Base-by-base conservation (phyloP, 1,140 invertebrate genomes). In the Drosophila orena region DNA sequence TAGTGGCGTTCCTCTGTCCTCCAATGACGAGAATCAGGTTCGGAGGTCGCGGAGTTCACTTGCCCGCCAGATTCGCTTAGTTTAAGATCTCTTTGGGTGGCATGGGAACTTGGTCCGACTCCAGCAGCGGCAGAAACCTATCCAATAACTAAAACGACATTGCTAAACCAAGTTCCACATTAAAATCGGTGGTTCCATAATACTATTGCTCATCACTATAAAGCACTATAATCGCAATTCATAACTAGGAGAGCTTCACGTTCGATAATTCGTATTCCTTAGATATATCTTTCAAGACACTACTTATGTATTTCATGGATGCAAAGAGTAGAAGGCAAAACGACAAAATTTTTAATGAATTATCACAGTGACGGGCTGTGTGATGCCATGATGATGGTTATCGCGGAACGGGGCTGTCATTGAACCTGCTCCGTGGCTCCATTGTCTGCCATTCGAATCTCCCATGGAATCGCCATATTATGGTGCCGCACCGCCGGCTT, bases 331-430 rank as follows among this genome's bases (percentile, higher is more conserved):
- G 46, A 42, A 15, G 27, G 37, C 44, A 57, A 61, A 66, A 66
- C 43, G 62, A 56, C 42, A 55, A 70, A 70, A 37, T 70, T 70
- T 70, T 71, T 71, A 71, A 71, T 71, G 68, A 70, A 70, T 70
- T 71, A 71, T 70, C 64, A 70, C 44, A 70, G 68, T 70, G 43
- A 22, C 43, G 52, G 20, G 37, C 37, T 38, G 14, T 38, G 37
- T 27, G 20, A 66, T 68, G 40, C n/a, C 42, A 38, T 65, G 34
- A 56, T 47, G 65, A 71, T 71, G 65, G 70, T 71, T 70, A 71
- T 70, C 43, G 66, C 55, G 68, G 69, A 46, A 24, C 11, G 47
- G 47, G 47, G 47, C 69, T 72, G 69, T 72, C 69, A 72, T 72
- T 72, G 69, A 72, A 72, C 69, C 69, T 72, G 68, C 69, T 58